These are phyloP conservation scores for Melanostoma scalare DNA, from an alignment of 2,888 invertebrate species.

Conservation along the genomic window DNA sequence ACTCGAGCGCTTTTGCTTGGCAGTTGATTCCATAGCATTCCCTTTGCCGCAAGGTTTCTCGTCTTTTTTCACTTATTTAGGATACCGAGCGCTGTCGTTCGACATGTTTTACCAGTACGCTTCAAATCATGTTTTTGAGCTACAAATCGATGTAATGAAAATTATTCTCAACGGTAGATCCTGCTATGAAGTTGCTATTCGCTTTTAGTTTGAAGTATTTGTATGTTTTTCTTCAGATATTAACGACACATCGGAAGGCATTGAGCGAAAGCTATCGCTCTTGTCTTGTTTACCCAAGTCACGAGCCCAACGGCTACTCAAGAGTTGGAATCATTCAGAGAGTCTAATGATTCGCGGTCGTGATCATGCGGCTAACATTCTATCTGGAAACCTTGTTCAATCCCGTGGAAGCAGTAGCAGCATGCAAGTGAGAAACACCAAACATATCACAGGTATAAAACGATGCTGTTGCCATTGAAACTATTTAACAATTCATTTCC, in stretches of 20 bases:
- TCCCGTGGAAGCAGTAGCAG: constrained; percentile 75
- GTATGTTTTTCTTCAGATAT: constrained; percentile 80
- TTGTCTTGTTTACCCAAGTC: constrained; percentile 89
- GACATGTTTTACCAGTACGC: constrained; percentile 92
- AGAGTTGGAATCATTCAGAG: constrained; percentile 89
- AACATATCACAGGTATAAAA: constrained; percentile 57
- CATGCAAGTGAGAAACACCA: constrained; percentile 53
- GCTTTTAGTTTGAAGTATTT: constrained; percentile 20
- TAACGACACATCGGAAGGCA: constrained; percentile 83
- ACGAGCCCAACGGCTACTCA: constrained; percentile 89
- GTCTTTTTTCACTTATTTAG: constrained; percentile 94
- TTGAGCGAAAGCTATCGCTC: constrained; percentile 88
- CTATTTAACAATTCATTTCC: constrained; percentile 21
- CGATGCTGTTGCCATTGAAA: background rate
- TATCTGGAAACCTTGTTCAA: constrained; percentile 86
- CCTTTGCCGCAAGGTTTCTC: constrained; percentile 93
- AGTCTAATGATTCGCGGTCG: constrained; percentile 90
- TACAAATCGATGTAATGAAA: constrained; percentile 94
- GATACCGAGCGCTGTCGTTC: constrained; percentile 89
- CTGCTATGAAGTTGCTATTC: background rate
- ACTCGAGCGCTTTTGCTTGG: constrained; percentile 91
- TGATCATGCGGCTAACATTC: constrained; percentile 90
- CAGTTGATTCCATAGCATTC: constrained; percentile 90
- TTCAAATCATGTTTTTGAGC: constrained; percentile 90
- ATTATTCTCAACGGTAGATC: constrained; percentile 88